Evolutionary conservation across 2,888 invertebrate genomes (phyloP).

Genomic region (Terebella lapidaria): DNA sequence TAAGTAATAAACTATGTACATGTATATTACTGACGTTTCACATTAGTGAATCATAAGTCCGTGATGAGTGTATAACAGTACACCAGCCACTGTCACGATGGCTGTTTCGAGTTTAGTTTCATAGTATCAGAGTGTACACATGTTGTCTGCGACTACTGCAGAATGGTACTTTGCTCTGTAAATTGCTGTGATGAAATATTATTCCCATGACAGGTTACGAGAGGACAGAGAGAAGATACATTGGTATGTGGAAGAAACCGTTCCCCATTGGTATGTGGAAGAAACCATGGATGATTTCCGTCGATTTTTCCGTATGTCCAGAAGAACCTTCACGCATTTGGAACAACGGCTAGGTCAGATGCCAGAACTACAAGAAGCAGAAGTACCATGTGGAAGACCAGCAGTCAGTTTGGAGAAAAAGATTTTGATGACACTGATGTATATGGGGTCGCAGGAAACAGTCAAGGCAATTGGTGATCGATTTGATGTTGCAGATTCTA

Average conservation of each 20-base stretch:
- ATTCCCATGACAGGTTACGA: neutral
- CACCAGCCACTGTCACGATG: no score
- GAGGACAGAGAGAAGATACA: neutral
- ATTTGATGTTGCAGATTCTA: neutral
- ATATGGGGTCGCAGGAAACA: neutral
- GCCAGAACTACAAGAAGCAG: neutral
- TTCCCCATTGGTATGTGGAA: no score
- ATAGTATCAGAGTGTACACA: no score
- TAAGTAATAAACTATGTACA: no score
- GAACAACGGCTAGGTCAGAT: neutral
- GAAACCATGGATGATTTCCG: neutral
- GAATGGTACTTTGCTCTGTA: no score
- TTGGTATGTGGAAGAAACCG: neutral
- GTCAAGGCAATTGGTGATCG: neutral
- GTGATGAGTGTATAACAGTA: no score
- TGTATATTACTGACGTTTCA: no score
- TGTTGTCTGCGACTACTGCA: no score
- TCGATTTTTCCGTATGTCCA: neutral
- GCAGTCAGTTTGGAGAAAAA: neutral
- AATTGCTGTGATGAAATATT: no score
- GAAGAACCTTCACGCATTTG: neutral
- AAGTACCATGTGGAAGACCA: neutral
- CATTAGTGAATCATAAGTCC: no score
- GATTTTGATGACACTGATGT: neutral
- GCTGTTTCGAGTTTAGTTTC: no score